Percentiles rank a stretch among this genome's conserved stretches.
Evolutionary conservation across 2,797 vertebrate species (phyloP).

Genomic region (Danio albolineatus): DNA sequence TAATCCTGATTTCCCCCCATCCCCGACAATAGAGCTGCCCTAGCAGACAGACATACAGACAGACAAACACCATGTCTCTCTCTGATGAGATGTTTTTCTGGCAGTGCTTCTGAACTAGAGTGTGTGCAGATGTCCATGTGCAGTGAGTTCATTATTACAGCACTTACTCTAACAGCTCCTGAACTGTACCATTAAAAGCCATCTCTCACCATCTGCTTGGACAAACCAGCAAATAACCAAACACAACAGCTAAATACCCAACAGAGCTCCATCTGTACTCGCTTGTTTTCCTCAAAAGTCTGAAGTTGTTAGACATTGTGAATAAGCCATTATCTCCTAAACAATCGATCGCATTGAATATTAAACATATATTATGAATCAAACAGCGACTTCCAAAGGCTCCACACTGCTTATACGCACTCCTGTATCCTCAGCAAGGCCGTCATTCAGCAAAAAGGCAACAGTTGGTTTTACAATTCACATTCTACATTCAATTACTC

Average conservation of each 20-base stretch:
- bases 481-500: slow-evolving; percentile 33
- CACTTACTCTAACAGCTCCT: slow-evolving; percentile 66
- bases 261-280: slow-evolving; percentile 18
- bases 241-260: slow-evolving; percentile 28
- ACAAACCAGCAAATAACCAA: slow-evolving; percentile 49
- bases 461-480: slow-evolving; percentile 30
- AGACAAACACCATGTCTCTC: neutral
- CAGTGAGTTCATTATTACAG: slow-evolving; percentile 69
- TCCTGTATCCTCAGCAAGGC: neutral
- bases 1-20: too few species aligned
- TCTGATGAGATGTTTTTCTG: slow-evolving; percentile 46
- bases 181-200: slow-evolving; percentile 66
- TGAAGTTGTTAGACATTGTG: neutral
- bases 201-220: slow-evolving; percentile 64
- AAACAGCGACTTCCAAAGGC: neutral
- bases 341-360: neutral
- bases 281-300: neutral
- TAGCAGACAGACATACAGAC: neutral
- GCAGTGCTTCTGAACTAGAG: slow-evolving; percentile 48
- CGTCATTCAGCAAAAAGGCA: slow-evolving; percentile 20
- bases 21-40: too few species aligned
- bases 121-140: slow-evolving; percentile 56
- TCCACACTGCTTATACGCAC: neutral
- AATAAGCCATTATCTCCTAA: neutral
- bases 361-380: neutral